Base-by-base conservation (phyloP, 2,113 vertebrate species). In the Anolis sagrei region DNA sequence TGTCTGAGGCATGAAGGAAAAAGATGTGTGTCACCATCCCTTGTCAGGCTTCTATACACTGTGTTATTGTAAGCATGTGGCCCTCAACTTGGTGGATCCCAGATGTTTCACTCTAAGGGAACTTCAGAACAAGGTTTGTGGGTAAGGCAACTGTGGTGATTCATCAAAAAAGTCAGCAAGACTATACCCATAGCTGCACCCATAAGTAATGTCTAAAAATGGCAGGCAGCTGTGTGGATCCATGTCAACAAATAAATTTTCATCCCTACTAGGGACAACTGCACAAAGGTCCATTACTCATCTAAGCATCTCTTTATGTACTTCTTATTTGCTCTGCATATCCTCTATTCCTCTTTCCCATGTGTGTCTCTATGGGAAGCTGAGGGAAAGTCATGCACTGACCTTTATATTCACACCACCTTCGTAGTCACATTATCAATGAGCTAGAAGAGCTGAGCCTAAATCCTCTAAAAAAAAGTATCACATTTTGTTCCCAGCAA, bases 401-500 rank as follows among this genome's bases (percentile, higher is more conserved):
- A 91, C 9, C 66, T 88, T 58, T 79, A 91, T 16, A 83, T 61
- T 32, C 66, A 73, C 72, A 44, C 66, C 73, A 34, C 7, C 70
- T 88, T 58, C 81, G 89, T 16, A 82, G 54, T 32, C 66, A 73
- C 68, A 44, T 61, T 70, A 34, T 1, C 1, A 5, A n/a, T 5
- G 54, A 82, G 68, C 58, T 48, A 66, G 39, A 70, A 21, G 81
- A 66, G 54, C 21, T 72, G n/a, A 73, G 73, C 70, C 66, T 70
- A 81, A 85, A 16, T 88, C 54, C 70, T 0, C 0, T 74, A 34
- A 82, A 75, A 90, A 92, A 44, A 92, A 88, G 51, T 51, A 79
- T 75, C 73, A 86, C 25, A 86, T 64, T 89, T 93, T 66, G 79
- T 49, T 70, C 74, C 61, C 70, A 49, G 75, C 74, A 85, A 91